Percentiles rank a stretch among this genome's conserved stretches.
These are phyloP conservation scores for Gobiocypris rarus DNA, from an alignment of 2,113 vertebrate genomes.

Conservation along the genomic window DNA sequence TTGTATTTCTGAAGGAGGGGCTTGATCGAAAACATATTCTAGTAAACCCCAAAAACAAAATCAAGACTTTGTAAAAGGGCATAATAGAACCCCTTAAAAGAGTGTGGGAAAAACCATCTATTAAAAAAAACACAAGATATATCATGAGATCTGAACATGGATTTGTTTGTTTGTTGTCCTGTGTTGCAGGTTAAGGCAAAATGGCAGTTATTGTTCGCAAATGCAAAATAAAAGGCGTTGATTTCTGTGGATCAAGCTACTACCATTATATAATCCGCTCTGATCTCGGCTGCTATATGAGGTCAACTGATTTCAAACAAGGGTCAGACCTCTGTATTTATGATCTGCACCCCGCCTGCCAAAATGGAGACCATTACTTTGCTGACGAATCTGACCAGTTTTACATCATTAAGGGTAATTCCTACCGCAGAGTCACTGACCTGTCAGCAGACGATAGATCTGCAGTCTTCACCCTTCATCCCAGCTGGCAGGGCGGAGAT, in stretches of 20 bases:
- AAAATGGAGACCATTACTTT: constrained; percentile 20
- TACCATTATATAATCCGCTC: neutral
- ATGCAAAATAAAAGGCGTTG: neutral
- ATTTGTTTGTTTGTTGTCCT: neutral
- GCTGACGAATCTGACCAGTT: neutral
- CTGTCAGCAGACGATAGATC: neutral
- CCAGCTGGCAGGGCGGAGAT: neutral
- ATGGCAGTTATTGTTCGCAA: neutral
- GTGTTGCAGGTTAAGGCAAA: neutral
- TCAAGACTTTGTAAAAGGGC: too few species aligned
- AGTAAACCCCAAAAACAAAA: too few species aligned
- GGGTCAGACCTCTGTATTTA: neutral
- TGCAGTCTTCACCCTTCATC: neutral
- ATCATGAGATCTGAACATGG: too few species aligned
- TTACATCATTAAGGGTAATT: constrained; percentile 3
- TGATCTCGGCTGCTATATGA: constrained; percentile 10
- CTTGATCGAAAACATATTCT: too few species aligned
- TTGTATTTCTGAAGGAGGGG: too few species aligned
- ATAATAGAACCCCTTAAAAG: too few species aligned
- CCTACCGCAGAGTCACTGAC: neutral
- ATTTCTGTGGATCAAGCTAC: neutral
- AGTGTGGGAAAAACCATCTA: too few species aligned
- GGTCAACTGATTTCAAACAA: neutral
- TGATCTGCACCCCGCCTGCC: constrained; percentile 5
- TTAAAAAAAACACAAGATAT: too few species aligned